These are phyloP conservation scores for Hemicentrotus pulcherrimus DNA, from an alignment of 35 echinoderm and acorn worm genomes.

Conservation along the genomic window DNA sequence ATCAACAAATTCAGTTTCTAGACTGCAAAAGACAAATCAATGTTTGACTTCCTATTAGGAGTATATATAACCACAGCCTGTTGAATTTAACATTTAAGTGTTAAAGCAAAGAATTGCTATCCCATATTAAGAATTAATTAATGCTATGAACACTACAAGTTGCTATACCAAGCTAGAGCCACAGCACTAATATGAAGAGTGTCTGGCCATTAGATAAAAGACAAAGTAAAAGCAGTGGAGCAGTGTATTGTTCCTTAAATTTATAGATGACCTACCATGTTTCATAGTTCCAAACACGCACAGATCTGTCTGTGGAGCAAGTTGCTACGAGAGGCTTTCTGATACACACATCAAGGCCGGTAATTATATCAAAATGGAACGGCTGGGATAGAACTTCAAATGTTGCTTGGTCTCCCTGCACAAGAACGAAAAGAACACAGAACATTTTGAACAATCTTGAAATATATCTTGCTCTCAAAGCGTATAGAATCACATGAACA, in stretches of 20 bases:
- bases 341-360: slow-evolving; percentile 88
- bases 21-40: too few relatives aligned
- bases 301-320: slow-evolving; percentile 91
- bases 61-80: too few relatives aligned
- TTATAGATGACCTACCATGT: slow-evolving; percentile 42
- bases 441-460: not conserved
- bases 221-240: not conserved
- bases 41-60: too few relatives aligned
- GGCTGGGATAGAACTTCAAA: slow-evolving; percentile 91
- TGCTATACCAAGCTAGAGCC: not conserved
- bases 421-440: not conserved
- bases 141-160: not conserved
- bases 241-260: not conserved
- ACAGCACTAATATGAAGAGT: not conserved
- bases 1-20: not conserved
- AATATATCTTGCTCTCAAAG: not conserved
- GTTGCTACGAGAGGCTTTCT: slow-evolving; percentile 94
- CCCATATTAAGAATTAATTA: not conserved
- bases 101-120: not conserved
- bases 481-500: too few relatives aligned
- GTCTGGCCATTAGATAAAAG: not conserved
- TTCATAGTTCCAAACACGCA: slow-evolving; percentile 98
- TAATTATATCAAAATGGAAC: slow-evolving; percentile 92
- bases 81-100: too few relatives aligned
- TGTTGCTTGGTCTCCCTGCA: slow-evolving; percentile 90